A percentile compares a stretch with the other conserved stretches of the same genome.
phyloP scores from a whole-genome alignment of 2,797 vertebrate species.

The Hemibagrus guttatus region DNA sequence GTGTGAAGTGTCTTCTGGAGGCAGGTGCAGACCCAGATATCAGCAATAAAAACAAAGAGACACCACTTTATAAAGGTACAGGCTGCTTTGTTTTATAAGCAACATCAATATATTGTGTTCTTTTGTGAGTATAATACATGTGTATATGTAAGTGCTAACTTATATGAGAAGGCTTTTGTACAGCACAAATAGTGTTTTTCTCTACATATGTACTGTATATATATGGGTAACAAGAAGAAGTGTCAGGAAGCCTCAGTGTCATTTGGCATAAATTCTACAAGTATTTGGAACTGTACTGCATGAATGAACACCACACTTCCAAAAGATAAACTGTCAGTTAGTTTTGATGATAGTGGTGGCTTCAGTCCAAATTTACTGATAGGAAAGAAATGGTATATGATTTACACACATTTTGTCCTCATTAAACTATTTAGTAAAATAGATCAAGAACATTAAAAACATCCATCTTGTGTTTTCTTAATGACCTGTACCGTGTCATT shows the following conservation, averaged over 20 bases:
- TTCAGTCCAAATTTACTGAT: neutral
- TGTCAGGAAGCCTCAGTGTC: neutral
- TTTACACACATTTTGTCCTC: neutral
- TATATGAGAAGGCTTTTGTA: neutral
- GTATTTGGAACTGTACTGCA: neutral
- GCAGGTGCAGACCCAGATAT: slow-evolving; percentile 92
- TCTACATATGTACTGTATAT: neutral
- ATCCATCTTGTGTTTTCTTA: neutral
- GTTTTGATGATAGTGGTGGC: neutral
- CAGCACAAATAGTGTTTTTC: neutral
- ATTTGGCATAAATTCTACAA: neutral
- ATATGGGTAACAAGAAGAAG: neutral
- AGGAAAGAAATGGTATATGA: neutral
- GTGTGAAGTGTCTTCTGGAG: slow-evolving; percentile 83
- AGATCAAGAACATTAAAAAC: neutral
- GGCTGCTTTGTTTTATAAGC: slow-evolving; percentile 54
- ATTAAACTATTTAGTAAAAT: neutral
- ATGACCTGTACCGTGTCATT: neutral
- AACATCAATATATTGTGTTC: neutral
- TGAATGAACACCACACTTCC: neutral
- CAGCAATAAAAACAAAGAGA: slow-evolving; percentile 90
- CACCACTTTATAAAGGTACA: slow-evolving; percentile 92
- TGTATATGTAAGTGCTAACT: neutral
- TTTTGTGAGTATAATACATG: neutral
- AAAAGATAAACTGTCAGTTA: neutral